Base-by-base conservation (phyloP, 2,888 invertebrate genomes). In the Xanthia togata region DNA sequence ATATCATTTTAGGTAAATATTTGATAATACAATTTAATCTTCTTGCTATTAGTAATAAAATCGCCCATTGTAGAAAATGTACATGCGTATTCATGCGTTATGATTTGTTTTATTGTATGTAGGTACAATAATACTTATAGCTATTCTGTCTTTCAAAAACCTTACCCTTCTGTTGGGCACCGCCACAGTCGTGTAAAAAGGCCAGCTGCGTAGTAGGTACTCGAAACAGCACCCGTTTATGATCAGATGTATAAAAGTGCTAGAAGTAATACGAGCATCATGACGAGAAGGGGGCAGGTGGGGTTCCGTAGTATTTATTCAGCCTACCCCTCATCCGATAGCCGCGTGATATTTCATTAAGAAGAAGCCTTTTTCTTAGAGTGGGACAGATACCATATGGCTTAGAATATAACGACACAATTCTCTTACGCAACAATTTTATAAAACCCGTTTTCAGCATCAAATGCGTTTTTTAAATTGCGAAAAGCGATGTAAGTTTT, bases 401-500 rank as follows among this genome's bases (percentile, higher is more conserved):
- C 41, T 62, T 70, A 26, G 20, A 59, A 70, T 23, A 4, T 41
- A 31, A 23, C 26, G 23, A 41, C 23, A 23, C 38, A 23, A 14
- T 70, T 6, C 3, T 0, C n/a, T 8, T 14, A 4, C 20, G n/a
- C 3, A 4, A 35, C 26, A 44, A 73, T 59, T 59, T 57, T 47
- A 59, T 35, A n/a, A 17, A 38, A 38, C 35, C 35, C 20, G 11
- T 38, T 59, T 74, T 38, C 8, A n/a, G 4, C 53, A 31, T 47
- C 9, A 73, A 73, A 72, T n/a, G 12, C 6, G 41, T 73, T 71
- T 26, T n/a, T 20, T 0, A 70, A 70, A 35, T 35, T 44, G 1
- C 26, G 9, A 23, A 31, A 44, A 55, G 4, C 17, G 17, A 26
- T 23, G 35, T 31, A 4, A 65, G 41, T 59, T 57, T 47, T 57